Base-by-base conservation (phyloP, 2,888 invertebrate genomes). In the Dryobotodes eremita region DNA sequence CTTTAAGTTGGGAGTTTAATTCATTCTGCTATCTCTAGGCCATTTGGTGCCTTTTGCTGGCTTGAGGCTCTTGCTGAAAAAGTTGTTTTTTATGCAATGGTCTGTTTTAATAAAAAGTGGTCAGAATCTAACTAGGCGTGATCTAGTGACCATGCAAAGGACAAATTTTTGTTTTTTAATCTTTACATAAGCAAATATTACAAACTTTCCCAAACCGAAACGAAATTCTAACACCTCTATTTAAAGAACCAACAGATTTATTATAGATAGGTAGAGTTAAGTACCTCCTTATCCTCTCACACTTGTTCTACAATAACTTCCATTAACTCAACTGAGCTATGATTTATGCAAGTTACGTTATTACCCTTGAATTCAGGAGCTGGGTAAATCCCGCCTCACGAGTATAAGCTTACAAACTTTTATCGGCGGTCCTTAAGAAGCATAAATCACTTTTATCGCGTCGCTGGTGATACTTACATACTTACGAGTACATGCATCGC, bases 381-480 rank as follows among this genome's bases (percentile, higher is more conserved):
- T 80, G 70, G 77, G 76, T 71, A 83, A 79, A 86, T 84, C 88
- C 80, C 68, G 80, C 61, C 46, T 87, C 74, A 82, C 71, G 46
- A 78, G 77, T 77, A 71, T 74, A 75, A 83, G 83, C 84, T 80
- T 77, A 80, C 57, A 84, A 89, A 89, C 82, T 89, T 89, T 89
- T 86, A 85, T 89, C 88, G 62, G 61, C 66, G 66, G 65, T 87
- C 50, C 75, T 70, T 81, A 89, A 83, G 82, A 78, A 59, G 80
- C 87, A 89, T 93, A 92, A 91, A 93, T 93, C 92, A 92, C 87
- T 85, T 89, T 93, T 89, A 92, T 92, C 89, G 89, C 86, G 77
- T 80, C 76, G 65, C 86, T 88, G 6, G 23, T 76, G 80, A 86
- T 89, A 88, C 85, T 85, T 75, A 71, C 59, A 64, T 65, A 75